phyloP scores from a whole-genome alignment of 2,888 invertebrate genomes.

The Apamea anceps region DNA sequence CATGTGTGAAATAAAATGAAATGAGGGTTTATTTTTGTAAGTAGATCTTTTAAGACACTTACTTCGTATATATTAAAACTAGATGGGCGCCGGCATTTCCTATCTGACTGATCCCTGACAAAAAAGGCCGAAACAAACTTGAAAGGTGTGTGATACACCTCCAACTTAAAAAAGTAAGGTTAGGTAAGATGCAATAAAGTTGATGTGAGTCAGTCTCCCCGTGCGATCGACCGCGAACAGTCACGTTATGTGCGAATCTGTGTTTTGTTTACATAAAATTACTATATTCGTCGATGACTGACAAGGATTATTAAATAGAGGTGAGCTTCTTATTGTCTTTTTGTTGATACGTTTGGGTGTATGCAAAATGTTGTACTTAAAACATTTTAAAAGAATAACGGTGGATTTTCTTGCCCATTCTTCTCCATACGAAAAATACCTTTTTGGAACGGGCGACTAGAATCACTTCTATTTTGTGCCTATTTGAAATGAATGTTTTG shows the following conservation, averaged over 20 bases:
- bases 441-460: no score
- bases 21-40: no score
- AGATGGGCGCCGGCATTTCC: neutral
- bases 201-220: conserved; percentile 62
- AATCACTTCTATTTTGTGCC: no score
- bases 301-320: neutral
- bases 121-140: neutral
- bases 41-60: no score
- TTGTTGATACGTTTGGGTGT: conserved; percentile 9
- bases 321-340: conserved; percentile 22
- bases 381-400: no score
- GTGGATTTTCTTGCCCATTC: no score
- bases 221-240: conserved; percentile 42
- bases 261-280: conserved; percentile 43
- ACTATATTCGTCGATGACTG: conserved; percentile 53
- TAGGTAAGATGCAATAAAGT: conserved; percentile 41
- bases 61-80: no score
- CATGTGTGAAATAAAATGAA: no score
- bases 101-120: neutral
- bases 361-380: neutral
- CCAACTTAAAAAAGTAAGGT: conserved; percentile 38
- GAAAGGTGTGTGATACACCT: conserved; percentile 2
- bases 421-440: no score
- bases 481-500: no score
- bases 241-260: conserved; percentile 37